Percentiles rank a stretch among this genome's conserved stretches.
These are phyloP conservation scores for Caenorhabditis virilis DNA, from an alignment of 2,888 invertebrate genomes.

Conservation along the genomic window DNA sequence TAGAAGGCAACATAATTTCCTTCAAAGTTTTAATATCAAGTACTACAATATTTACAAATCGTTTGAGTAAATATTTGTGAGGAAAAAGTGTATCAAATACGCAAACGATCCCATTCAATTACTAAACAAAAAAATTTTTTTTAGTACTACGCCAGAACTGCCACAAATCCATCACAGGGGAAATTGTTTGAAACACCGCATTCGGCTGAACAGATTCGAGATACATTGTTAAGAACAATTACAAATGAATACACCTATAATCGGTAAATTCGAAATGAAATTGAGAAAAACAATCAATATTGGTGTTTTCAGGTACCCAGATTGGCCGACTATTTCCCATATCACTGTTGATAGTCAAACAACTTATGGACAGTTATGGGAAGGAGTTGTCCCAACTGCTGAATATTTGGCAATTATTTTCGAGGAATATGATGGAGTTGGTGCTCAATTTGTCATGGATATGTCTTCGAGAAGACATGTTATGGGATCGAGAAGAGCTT, in stretches of 20 bases:
- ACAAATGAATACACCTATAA: slow-evolving; percentile 54
- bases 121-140: slow-evolving; percentile 19
- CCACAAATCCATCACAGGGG: slow-evolving; percentile 51
- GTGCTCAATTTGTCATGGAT: slow-evolving; percentile 64
- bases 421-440: slow-evolving; percentile 62
- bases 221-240: slow-evolving; percentile 41
- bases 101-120: neutral
- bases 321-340: slow-evolving; percentile 66
- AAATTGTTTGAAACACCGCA: slow-evolving; percentile 53
- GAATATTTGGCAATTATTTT: slow-evolving; percentile 65
- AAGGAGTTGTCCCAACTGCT: slow-evolving; percentile 54
- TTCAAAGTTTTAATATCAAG: too few species aligned
- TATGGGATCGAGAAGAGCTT: slow-evolving; percentile 59
- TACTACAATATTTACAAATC: too few species aligned
- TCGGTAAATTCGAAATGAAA: slow-evolving; percentile 25
- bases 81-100: neutral
- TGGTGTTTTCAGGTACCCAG: slow-evolving; percentile 48
- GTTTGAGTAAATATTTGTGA: slow-evolving; percentile 1
- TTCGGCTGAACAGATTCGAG: slow-evolving; percentile 47
- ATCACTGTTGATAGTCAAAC: slow-evolving; percentile 59
- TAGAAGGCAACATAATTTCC: too few species aligned
- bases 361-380: slow-evolving; percentile 65
- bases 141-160: slow-evolving; percentile 64
- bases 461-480: slow-evolving; percentile 50
- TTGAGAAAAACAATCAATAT: neutral